Conservation (phyloP, 2,888 invertebrate genomes). For the Napeogenes inachia region DNA sequence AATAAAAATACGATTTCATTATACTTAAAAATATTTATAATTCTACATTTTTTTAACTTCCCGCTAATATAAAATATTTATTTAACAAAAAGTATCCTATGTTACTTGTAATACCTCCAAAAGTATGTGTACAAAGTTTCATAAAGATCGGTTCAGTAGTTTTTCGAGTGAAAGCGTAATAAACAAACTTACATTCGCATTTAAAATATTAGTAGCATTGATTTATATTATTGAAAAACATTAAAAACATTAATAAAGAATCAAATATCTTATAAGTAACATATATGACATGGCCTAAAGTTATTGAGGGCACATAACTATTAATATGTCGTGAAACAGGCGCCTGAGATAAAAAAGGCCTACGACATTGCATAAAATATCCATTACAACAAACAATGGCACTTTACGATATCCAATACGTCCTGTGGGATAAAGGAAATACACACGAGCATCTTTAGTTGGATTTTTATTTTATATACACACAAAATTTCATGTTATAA, state of each 20-base stretch:
- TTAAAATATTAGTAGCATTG: no score
- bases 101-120: no score
- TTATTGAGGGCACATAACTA: slow-evolving; percentile 36
- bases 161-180: no score
- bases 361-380: slow-evolving; percentile 44
- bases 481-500: background rate
- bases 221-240: no score
- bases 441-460: slow-evolving; percentile 9
- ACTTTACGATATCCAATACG: slow-evolving; percentile 43
- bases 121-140: no score
- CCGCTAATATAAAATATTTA: no score
- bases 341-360: slow-evolving; percentile 37
- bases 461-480: background rate
- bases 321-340: slow-evolving; percentile 38
- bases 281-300: slow-evolving; percentile 16
- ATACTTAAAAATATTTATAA: no score
- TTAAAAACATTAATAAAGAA: background rate
- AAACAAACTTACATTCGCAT: no score
- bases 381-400: slow-evolving; percentile 44
- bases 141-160: no score
- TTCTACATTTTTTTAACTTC: no score
- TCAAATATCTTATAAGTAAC: background rate
- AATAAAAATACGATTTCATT: no score
- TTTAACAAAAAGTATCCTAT: no score
- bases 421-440: slow-evolving; percentile 39